Base-by-base conservation (phyloP, 2,888 invertebrate genomes). In the Drosophila peninsularis region DNA sequence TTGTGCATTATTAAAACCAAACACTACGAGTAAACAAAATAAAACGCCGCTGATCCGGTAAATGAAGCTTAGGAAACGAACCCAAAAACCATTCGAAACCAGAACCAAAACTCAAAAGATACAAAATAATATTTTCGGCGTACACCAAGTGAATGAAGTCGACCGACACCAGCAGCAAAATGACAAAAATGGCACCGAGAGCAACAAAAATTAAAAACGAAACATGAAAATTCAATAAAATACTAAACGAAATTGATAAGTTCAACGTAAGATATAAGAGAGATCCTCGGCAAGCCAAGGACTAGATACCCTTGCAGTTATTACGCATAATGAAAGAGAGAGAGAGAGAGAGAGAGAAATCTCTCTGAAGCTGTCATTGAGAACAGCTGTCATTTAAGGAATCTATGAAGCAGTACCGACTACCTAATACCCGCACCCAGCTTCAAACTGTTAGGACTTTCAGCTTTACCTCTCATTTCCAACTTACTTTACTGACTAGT, bases 1-100 rank as follows among this genome's bases (percentile, higher is more conserved):
- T 49, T 62, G 60, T 71, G 57, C 30, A 42, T 61, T 55, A 55
- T 62, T 69, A 64, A 66, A 71, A 73, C 75, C 63, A 72, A 70
- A 62, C 64, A 75, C 62, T 53, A 50, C 17, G 57, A 60, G 32
- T 17, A 37, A 45, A 45, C 44, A 41, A 27, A 41, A 41, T 27
- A 21, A 21, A 57, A 13, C 62, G 58, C 58, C 75, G 70, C 52
- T 39, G 75, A 67, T 37, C 47, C 30, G 14, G 14, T 36, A 30
- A 24, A 19, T 27, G 6, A 42, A n/a, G 10, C n/a, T 11, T 32
- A 32, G 1, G 13, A 7, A 27, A 57, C 19, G 44, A 30, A 19
- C 9, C 10, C 17, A 53, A 10, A 41, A 13, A 64, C 68, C 76
- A 49, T 41, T 45, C 2, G 10, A 61, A 44, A 17, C 36, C 42